Evolutionary conservation across 2,797 vertebrate species (phyloP), one percentile per base, ranked within the genome.

Genomic region (Chelon auratus): DNA sequence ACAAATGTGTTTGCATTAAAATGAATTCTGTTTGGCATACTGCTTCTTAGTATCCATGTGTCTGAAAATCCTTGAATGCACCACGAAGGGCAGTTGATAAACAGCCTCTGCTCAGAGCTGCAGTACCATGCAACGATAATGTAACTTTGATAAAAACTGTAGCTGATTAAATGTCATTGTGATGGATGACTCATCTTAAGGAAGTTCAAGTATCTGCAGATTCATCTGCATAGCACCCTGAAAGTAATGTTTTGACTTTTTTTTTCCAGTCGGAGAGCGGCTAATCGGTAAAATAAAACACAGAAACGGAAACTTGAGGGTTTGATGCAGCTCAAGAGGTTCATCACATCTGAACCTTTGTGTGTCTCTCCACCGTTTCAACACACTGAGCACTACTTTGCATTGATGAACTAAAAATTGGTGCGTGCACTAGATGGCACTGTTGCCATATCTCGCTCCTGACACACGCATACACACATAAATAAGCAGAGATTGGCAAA

Each of bases 401-500:
- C 47, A 65, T 33, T 20, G 39, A 58, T 50, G 30, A 45, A 10
- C 20, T 7, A 15, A 40, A 45, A 33, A 57, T 20, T 0, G 14
- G 2, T 59, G 1, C 15, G 13, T 66, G 37, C 91, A 91, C 82
- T 91, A 92, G 91, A 85, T 92, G 91, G 91, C 91, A 93, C 83
- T 92, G 83, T 91, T 91, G 89, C 55, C 80, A 65, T 89, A 70
- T 59, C 61, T 62, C 73, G 72, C 24, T 47, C 58, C 56, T 40
- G 61, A 54, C 48, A 63, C 56, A 65, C 54, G 53, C 26, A 50
- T 14, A 54, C 65, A 72, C 53, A 61, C 68, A 80, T 57, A 70
- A 40, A 70, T 60, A 71, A 51, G 69, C 75, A 84, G 61, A 84
- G 77, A 80, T 65, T 81, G 81, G 78, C 87, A 84, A 87, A 87